A percentile compares a stretch with the other conserved stretches of the same genome.
Conservation (phyloP, 2,797 vertebrate species). For the Phrynocephalus vlangalii region DNA sequence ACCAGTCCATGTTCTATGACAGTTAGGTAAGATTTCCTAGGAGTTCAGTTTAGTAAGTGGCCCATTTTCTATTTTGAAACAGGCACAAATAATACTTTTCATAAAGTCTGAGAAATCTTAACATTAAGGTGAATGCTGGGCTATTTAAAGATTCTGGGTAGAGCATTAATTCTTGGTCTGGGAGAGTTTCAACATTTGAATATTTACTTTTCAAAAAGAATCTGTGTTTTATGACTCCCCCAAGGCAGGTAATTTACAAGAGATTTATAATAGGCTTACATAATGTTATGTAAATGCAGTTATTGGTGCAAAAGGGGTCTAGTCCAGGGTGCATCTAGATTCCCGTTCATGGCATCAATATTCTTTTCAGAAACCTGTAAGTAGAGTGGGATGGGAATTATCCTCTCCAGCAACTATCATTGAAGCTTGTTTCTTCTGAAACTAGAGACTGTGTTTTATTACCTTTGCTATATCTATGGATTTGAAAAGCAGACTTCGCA, state of each 20-base stretch:
- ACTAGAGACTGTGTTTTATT: not conserved
- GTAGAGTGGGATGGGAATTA: not conserved
- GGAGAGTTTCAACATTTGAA: constrained; percentile 28
- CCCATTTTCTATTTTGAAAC: constrained; percentile 40
- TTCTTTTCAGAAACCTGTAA: not conserved
- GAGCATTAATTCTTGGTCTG: constrained; percentile 12
- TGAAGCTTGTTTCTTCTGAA: not conserved
- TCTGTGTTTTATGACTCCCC: not conserved
- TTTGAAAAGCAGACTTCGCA: too few species aligned
- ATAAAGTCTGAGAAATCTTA: constrained; percentile 7
- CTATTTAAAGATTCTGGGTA: constrained; percentile 45
- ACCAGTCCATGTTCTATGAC: not conserved
- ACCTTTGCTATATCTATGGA: not conserved
- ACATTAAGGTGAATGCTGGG: constrained; percentile 28
- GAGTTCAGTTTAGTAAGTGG: constrained; percentile 28
- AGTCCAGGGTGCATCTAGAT: not conserved
- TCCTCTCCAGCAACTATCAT: not conserved
- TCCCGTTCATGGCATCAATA: not conserved
- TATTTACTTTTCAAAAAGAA: not conserved
- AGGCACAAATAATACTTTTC: constrained; percentile 23
- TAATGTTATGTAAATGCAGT: not conserved
- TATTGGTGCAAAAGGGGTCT: not conserved
- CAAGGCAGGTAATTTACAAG: constrained; percentile 5
- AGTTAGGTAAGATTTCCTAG: not conserved
- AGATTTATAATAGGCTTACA: not conserved